Base-by-base conservation (phyloP, 2,888 invertebrate genomes). In the Zelleria hepariella region DNA sequence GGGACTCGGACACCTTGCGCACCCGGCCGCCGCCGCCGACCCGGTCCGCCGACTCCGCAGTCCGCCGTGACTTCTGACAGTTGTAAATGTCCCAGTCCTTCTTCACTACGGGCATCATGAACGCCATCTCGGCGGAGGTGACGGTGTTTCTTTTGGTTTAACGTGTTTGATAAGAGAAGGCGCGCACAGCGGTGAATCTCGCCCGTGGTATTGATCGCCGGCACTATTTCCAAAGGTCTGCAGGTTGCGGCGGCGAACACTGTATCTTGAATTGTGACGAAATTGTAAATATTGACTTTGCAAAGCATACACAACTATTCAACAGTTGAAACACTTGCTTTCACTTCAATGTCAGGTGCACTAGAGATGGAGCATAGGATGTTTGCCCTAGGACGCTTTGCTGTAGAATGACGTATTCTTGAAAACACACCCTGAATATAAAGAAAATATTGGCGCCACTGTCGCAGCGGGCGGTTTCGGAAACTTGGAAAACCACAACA, bases 81-180 rank as follows among this genome's bases (percentile, higher is more conserved):
- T 95, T 95, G 91, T 96, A 96, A 75, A 96, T 96, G 82, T 96
- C 95, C 92, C 95, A 96, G 82, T 96, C 96, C 90, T 96, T 96
- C 90, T 96, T 96, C 88, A 96, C 93, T 66, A 96, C 96, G 61
- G 96, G 96, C 95, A 96, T 96, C 96, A 96, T 96, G 89, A 96
- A 96, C 91, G 96, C 96, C 96, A 96, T 96, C 84, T 82, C 85
- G 82, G 73, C 82, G 85, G n/a, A n/a, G n/a, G 70, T 66, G 68
- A 77, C 80, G 80, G 82, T 77, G 71, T 67, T 76, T 83, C 86
- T 77, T 83, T 71, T 66, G 73, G 70, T 71, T 80, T 75, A 80
- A 83, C 86, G 87, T 87, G 80, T 86, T 87, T 79, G 79, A 69
- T 71, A 68, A 68, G 69, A 69, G 79, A 67, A 64, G 69, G 74